Conservation (phyloP, 2,888 invertebrate species). For the Nephrotoma flavescens region DNA sequence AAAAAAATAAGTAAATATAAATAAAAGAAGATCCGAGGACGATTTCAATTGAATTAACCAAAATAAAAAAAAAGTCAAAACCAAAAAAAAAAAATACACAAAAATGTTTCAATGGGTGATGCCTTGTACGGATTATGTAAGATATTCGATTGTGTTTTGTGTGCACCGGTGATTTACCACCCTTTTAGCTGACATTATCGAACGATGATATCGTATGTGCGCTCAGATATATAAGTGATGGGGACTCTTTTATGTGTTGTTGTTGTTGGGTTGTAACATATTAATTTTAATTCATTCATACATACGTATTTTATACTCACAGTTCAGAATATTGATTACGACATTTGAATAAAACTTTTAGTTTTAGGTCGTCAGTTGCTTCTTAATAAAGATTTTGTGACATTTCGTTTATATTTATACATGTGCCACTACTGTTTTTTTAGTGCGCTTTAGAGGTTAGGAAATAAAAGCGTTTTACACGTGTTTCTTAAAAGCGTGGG, state of each 20-base stretch:
- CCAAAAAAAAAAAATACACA: background rate
- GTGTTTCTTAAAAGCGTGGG: no score
- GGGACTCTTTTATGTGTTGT: background rate
- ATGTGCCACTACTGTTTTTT: background rate
- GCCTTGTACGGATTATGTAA: background rate
- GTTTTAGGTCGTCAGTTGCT: background rate
- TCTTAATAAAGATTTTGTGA: background rate
- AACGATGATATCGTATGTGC: background rate
- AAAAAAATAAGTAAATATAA: background rate
- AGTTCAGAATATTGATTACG: background rate
- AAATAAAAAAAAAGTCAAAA: background rate
- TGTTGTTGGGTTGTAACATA: background rate
- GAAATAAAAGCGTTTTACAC: no score
- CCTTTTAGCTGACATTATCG: background rate
- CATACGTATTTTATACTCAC: background rate
- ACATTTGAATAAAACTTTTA: background rate
- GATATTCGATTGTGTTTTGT: background rate
- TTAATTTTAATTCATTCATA: background rate
- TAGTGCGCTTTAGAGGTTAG: no score
- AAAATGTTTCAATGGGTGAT: background rate
- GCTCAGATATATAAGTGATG: background rate
- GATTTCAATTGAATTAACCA: background rate
- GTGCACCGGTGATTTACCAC: background rate
- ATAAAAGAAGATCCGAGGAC: background rate
- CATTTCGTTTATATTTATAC: background rate